phyloP scores from a whole-genome alignment of 1,140 invertebrate species.

The Brachionus paranguensis region DNA sequence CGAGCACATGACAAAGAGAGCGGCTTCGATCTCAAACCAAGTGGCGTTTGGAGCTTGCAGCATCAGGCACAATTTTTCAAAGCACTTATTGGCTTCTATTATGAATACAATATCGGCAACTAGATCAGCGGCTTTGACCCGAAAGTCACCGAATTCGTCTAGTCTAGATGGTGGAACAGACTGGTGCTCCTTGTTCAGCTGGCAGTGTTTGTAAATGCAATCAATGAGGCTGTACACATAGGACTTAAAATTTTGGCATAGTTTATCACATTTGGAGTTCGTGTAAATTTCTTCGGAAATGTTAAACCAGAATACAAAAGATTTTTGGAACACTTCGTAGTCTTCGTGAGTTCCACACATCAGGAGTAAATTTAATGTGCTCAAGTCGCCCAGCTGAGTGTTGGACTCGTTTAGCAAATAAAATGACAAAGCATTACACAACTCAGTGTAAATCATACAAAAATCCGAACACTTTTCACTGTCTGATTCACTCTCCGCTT shows the following conservation, averaged over 20 bases:
- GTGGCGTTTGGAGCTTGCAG: conserved; percentile 58
- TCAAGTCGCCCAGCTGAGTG: conserved; percentile 65
- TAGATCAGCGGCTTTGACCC: conserved; percentile 78
- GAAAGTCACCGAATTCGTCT: conserved; percentile 80
- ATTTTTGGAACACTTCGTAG: conserved; percentile 92
- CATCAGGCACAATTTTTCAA: conserved; percentile 69
- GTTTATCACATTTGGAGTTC: conserved; percentile 66
- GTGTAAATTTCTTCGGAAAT: conserved; percentile 88
- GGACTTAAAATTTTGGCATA: conserved; percentile 75
- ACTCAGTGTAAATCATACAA: conserved; percentile 36
- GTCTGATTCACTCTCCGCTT: conserved; percentile 7
- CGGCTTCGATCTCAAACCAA: conserved; percentile 89
- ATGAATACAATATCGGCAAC: conserved; percentile 97
- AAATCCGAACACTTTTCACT: conserved; percentile 36
- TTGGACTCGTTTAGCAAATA: conserved; percentile 41
- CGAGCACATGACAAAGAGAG: conserved; percentile 87
- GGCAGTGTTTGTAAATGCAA: conserved; percentile 75
- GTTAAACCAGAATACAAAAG: conserved; percentile 92
- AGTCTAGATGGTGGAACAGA: conserved; percentile 66
- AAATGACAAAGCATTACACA: conserved; percentile 39
- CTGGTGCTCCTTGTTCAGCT: conserved; percentile 76
- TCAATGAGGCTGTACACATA: conserved; percentile 81
- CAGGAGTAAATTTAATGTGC: conserved; percentile 78
- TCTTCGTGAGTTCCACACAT: conserved; percentile 91
- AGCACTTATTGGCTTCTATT: conserved; percentile 81